Conservation (phyloP, 2,113 vertebrate genomes). For the Tichodroma muraria region DNA sequence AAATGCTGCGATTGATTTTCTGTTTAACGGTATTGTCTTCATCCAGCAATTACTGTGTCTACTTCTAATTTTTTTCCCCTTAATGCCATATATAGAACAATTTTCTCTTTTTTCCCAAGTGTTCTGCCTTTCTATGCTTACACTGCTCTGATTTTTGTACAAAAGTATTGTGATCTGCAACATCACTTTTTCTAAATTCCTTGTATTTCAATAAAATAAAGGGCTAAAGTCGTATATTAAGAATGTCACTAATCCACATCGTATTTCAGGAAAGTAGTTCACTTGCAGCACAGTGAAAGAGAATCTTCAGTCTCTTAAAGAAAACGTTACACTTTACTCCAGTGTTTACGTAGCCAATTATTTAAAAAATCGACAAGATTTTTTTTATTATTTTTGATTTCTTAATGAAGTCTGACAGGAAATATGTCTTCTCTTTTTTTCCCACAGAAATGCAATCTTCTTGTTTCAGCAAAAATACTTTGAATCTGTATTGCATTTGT, state of each 20-base stretch:
- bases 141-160: background rate
- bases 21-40: background rate
- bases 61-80: background rate
- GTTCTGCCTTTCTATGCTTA: background rate
- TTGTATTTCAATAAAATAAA: background rate
- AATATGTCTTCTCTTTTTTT: background rate
- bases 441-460: background rate
- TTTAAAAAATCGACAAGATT: background rate
- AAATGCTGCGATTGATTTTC: slow-evolving; percentile 32
- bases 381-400: background rate
- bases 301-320: background rate
- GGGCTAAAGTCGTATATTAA: background rate
- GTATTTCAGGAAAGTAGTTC: background rate
- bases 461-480: background rate
- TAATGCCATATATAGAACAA: background rate
- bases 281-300: background rate
- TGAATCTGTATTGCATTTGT: background rate
- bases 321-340: background rate
- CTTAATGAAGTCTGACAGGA: background rate
- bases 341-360: background rate
- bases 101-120: background rate
- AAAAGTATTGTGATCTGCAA: background rate
- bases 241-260: background rate
- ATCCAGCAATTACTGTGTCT: background rate
- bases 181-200: background rate